Conservation (phyloP, 2,113 vertebrate genomes). For the Strix uralensis region DNA sequence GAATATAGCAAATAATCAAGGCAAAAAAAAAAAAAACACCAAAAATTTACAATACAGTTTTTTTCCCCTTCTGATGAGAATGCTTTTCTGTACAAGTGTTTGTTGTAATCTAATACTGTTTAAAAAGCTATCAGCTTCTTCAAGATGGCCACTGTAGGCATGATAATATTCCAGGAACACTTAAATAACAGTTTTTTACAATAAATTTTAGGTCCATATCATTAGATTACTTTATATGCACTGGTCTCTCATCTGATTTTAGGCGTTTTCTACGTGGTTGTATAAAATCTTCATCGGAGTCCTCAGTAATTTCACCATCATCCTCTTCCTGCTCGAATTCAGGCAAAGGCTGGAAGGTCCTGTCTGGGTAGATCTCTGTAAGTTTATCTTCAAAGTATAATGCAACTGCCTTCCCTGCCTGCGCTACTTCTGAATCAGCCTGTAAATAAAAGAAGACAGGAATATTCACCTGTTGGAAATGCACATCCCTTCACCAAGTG, state of each 20-base stretch:
- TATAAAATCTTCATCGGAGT: constrained; percentile 95
- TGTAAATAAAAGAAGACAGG: constrained; percentile 79
- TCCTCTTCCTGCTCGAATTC: constrained; percentile 86
- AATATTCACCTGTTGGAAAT: constrained; percentile 79
- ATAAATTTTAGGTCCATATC: constrained; percentile 69
- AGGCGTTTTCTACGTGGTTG: constrained; percentile 95
- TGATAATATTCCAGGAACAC: constrained; percentile 79
- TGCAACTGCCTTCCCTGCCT: constrained; percentile 92
- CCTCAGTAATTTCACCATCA: constrained; percentile 87
- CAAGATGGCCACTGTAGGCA: constrained; percentile 75
- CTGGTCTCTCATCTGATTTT: constrained; percentile 91
- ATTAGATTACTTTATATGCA: constrained; percentile 92
- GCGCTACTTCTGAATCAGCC: constrained; percentile 97
- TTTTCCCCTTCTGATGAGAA: constrained; percentile 74
- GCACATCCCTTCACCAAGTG: constrained; percentile 88
- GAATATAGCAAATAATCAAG: constrained; percentile 22
- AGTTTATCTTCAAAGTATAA: constrained; percentile 96
- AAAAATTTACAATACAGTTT: constrained; percentile 50
- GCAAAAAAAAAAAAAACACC: background rate
- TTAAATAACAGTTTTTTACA: constrained; percentile 82
- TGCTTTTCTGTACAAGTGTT: constrained; percentile 76
- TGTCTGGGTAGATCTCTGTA: constrained; percentile 89
- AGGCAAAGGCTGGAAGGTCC: constrained; percentile 88
- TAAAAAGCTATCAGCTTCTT: constrained; percentile 79
- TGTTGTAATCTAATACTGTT: constrained; percentile 81